Base-by-base conservation (phyloP, 1,140 invertebrate genomes). In the Anagrus nilaparvatae region DNA sequence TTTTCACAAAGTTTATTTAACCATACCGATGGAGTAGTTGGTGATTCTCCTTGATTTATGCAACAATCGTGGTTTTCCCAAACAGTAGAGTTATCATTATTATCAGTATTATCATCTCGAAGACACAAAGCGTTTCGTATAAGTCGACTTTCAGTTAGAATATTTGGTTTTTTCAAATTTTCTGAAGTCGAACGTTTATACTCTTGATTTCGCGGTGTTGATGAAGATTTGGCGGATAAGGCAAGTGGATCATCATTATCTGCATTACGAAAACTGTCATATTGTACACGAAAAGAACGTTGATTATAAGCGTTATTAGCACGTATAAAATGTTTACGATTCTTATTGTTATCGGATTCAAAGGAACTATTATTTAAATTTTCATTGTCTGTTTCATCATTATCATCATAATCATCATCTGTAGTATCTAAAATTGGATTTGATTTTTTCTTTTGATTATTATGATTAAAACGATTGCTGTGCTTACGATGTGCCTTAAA, bases 11-110 rank as follows among this genome's bases (percentile, higher is more conserved):
- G 65, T 48, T 76, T 73, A n/a, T 70, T 75, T 3, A 78, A 44
- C 76, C 76, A 78, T 1, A 76, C 65, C 0, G 73, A 71, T 5
- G 75, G 74, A n/a, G 64, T 60, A 0, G 67, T 77, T 1, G 75
- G 75, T 48, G 70, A 71, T 36, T 72, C 68, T 35, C 47, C 41
- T 33, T 54, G 50, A 1, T 32, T 36, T 8, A 48, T 44, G 24
- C 54, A 38, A 5, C 48, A 37, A 16, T 52, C 49, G 19, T 55
- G 48, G 20, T 52, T 46, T 2, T 53, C n/a, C n/a, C n/a, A n/a
- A n/a, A n/a, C n/a, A n/a, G n/a, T n/a, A n/a, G n/a, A n/a, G n/a
- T n/a, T n/a, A n/a, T n/a, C n/a, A n/a, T n/a, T n/a, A n/a, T n/a
- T n/a, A n/a, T n/a, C n/a, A n/a, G n/a, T n/a, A n/a, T n/a, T n/a